Evolutionary conservation across 1,140 invertebrate genomes (phyloP), one percentile per base, ranked within the genome.

Genomic region (Psix sp.): DNA sequence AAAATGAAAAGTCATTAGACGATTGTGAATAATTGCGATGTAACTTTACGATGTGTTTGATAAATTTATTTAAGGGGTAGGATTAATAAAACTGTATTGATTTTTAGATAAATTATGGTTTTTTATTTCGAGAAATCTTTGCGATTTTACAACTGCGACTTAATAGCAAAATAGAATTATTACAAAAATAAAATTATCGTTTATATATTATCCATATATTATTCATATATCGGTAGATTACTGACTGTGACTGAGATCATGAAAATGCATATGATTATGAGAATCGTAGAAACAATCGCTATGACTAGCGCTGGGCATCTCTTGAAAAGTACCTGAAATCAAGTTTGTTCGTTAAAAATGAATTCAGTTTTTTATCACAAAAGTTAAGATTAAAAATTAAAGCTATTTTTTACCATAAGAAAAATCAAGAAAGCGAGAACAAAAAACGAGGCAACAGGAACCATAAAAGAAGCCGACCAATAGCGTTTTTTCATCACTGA

Each of bases 281-380:
- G 76, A 42, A 85, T 78, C 24, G 49, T 65, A 9, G 80, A 72
- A 6, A 84, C 81, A 16, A 83, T 63, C 35, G 77, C 67, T 0
- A 79, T 80, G 6, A 84, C 67, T 14, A 81, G 66, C 31, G 81
- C 52, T 14, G 83, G 82, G 45, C 80, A 82, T 76, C 84, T 84
- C 49, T 35, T 11, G 33, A 15, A 62, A 70, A 48, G 16, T 38
- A 20, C 16, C 42, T 18, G 3, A 15, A 33, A 46, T 16, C 3
- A 24, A 20, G 17, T 33, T 33, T 29, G 5, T 2, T 35, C 6
- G 6, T 35, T 5, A 10, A 35, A 13, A 35, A 35, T 33, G 5
- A 10, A 33, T 56, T 45, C n/a, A 36, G 0, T 35, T 38, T 9
- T 24, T 5, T 24, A 5, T 24, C 9, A 9, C 4, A 38, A 51